Conservation (phyloP, 2,797 vertebrate species). For the Mormyrus proboscirostris region DNA sequence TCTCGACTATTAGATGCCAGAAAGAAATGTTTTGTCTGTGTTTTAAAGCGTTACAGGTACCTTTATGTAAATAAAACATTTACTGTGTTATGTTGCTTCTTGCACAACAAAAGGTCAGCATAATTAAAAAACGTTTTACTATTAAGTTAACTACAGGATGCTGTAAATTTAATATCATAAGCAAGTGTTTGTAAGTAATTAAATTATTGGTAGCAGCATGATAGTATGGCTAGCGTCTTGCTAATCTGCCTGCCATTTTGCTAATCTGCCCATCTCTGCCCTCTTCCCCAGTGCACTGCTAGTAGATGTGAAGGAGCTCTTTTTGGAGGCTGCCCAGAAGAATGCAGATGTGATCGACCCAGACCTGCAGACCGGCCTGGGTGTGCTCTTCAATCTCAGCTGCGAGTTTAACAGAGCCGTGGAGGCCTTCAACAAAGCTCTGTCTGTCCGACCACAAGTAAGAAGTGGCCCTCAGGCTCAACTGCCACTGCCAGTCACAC, state of each 20-base stretch:
- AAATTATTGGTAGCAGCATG: background rate
- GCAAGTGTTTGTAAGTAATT: background rate
- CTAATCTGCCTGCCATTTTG: background rate
- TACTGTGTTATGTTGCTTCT: background rate
- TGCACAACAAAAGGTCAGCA: background rate
- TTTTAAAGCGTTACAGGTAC: background rate
- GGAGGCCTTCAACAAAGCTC: slow-evolving; percentile 90
- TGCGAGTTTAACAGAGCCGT: slow-evolving; percentile 95
- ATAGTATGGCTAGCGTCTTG: background rate
- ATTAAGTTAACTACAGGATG: background rate
- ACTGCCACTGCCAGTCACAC: background rate
- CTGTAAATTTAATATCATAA: background rate
- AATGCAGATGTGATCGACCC: slow-evolving; percentile 83
- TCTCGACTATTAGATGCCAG: background rate
- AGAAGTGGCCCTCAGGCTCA: background rate
- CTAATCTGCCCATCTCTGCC: background rate
- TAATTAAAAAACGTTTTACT: background rate
- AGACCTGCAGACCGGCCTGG: slow-evolving; percentile 92
- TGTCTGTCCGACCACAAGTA: slow-evolving; percentile 93
- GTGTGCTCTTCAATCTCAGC: slow-evolving; percentile 92
- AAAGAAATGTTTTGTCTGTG: background rate
- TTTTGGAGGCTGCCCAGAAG: slow-evolving; percentile 84
- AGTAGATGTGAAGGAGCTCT: slow-evolving; percentile 86
- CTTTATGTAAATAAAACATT: background rate
- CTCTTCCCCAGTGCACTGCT: slow-evolving; percentile 68